phyloP scores from a whole-genome alignment of 2,888 invertebrate species.

The Pemphredon lugubris region DNA sequence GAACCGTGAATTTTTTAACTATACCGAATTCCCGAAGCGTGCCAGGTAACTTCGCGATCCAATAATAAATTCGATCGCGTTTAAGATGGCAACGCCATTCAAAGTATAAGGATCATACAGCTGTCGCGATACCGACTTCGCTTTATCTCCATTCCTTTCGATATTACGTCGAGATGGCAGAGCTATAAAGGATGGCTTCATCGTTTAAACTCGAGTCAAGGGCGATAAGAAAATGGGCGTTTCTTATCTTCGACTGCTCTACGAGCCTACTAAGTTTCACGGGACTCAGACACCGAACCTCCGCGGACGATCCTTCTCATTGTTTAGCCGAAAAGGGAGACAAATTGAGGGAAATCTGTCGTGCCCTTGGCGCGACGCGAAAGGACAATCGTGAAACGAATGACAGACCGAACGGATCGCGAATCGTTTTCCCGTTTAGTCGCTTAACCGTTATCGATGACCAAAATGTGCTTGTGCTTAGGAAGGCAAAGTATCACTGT shows the following conservation, averaged over 20 bases:
- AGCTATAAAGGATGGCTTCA: conserved; percentile 1
- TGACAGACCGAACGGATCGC: no score
- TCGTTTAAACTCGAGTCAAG: neutral
- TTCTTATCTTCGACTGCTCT: neutral
- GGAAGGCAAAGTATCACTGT: no score
- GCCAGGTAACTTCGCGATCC: no score
- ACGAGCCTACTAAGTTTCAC: neutral
- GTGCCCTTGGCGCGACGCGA: neutral
- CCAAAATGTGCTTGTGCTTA: no score
- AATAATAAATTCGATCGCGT: no score
- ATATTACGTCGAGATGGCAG: neutral
- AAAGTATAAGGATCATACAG: no score
- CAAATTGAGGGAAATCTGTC: neutral
- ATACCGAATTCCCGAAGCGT: no score
- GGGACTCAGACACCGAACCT: neutral
- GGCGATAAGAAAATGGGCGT: neutral
- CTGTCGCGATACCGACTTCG: no score
- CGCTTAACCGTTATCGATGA: no score
- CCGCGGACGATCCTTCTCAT: conserved; percentile 1
- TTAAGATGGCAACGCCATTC: no score
- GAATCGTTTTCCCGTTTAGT: no score
- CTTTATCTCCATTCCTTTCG: neutral
- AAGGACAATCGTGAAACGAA: neutral
- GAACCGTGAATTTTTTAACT: no score
- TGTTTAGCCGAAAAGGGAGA: neutral